Percentiles rank a stretch among this genome's conserved stretches.
Evolutionary conservation across 1,140 invertebrate species (phyloP).

Genomic region (Drosophila parvula): DNA sequence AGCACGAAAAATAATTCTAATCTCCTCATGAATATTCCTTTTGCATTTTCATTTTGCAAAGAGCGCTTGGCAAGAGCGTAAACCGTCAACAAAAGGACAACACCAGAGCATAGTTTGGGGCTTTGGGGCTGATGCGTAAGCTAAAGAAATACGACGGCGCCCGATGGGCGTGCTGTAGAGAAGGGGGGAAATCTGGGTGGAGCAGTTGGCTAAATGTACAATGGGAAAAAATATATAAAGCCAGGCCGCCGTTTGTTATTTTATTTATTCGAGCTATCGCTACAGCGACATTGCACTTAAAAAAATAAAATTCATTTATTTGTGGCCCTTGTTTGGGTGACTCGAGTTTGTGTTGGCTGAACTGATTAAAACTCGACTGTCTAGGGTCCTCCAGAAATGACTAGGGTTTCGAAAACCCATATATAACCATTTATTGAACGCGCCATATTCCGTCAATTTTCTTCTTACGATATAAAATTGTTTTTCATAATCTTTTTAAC

Average conservation of each 20-base stretch:
- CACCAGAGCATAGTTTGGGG: neutral
- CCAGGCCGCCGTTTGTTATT: constrained; percentile 65
- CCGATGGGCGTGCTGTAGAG: constrained; percentile 26
- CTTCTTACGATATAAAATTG: no score
- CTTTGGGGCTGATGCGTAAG: constrained; percentile 50
- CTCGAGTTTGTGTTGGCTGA: no score
- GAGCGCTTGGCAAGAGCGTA: constrained; percentile 58
- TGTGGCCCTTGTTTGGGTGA: neutral
- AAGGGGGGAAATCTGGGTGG: constrained; percentile 37
- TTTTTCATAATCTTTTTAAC: no score
- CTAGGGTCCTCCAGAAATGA: no score
- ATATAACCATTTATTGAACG: no score
- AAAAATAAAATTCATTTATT: neutral
- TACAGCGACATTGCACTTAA: constrained; percentile 14
- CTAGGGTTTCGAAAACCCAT: no score
- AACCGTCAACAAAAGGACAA: constrained; percentile 65
- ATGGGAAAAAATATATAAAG: constrained; percentile 63
- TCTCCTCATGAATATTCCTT: constrained; percentile 84
- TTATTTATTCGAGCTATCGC: constrained; percentile 60
- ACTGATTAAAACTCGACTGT: neutral
- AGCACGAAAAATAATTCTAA: constrained; percentile 84
- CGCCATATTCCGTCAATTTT: no score
- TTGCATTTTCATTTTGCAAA: constrained; percentile 80
- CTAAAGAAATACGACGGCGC: constrained; percentile 74
- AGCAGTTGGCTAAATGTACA: constrained; percentile 62